phyloP scores from a whole-genome alignment of 2,113 vertebrate species.

The Rissa tridactyla region DNA sequence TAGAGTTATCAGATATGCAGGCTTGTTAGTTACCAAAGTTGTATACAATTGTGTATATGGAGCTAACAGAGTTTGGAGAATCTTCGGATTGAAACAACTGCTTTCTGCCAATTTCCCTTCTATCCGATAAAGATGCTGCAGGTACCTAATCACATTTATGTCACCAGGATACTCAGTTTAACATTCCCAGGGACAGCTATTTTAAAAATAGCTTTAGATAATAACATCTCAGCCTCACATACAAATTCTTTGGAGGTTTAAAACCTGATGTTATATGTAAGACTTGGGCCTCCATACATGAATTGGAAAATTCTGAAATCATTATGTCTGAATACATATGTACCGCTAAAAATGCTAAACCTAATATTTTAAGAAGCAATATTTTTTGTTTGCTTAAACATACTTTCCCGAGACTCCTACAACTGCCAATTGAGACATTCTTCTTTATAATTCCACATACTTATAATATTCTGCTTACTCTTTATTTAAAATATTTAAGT shows the following conservation, averaged over 20 bases:
- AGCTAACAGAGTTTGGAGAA: not conserved
- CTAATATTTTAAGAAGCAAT: not conserved
- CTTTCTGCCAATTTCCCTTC: not conserved
- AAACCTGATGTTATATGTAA: not conserved
- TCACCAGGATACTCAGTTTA: not conserved
- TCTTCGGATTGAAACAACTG: not conserved
- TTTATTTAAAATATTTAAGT: constrained; percentile 32
- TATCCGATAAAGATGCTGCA: not conserved
- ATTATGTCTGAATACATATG: not conserved
- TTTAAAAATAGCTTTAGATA: not conserved
- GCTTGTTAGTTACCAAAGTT: not conserved
- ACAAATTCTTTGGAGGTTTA: not conserved
- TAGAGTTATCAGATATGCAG: not conserved
- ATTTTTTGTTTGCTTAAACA: not conserved
- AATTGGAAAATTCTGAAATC: not conserved
- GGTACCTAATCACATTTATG: not conserved
- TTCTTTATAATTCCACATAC: not conserved
- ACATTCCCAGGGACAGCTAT: not conserved
- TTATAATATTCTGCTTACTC: not conserved
- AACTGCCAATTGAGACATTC: not conserved
- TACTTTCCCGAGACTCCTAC: not conserved
- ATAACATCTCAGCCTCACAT: not conserved
- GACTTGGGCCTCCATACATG: not conserved
- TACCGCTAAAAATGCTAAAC: not conserved
- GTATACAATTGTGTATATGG: not conserved